A percentile compares a stretch with the other conserved stretches of the same genome.
phyloP scores from a whole-genome alignment of 2,113 vertebrate species.

The rat (Rattus norvegicus) region DNA sequence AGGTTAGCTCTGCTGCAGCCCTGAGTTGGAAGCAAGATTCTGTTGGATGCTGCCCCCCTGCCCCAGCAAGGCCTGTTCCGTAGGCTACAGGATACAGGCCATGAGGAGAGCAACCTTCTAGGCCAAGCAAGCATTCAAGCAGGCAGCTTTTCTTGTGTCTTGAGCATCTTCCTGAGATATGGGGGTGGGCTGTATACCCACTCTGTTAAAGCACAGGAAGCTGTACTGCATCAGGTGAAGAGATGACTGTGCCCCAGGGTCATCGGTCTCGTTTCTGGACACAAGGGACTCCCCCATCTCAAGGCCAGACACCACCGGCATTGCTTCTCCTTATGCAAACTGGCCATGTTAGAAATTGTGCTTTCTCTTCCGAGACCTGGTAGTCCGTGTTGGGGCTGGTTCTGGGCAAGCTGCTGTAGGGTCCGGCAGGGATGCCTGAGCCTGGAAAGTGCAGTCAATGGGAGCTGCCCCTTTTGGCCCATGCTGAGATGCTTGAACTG shows the following conservation, averaged over 20 bases:
- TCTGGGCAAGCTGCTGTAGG: constrained; percentile 42
- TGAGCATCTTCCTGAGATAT: constrained; percentile 19
- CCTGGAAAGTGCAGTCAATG: not conserved
- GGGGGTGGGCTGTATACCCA: not conserved
- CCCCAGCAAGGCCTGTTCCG: not conserved
- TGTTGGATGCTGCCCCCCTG: not conserved
- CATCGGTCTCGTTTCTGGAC: not conserved
- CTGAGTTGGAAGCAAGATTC: constrained; percentile 29
- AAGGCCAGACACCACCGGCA: not conserved
- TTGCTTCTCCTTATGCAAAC: not conserved
- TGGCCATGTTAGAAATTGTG: constrained; percentile 73
- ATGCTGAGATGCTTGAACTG: constrained; percentile 75
- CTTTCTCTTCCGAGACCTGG: constrained; percentile 87
- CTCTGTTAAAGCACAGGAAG: constrained; percentile 30
- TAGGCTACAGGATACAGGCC: not conserved
- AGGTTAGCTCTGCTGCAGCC: not conserved
- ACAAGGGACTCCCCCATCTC: not conserved
- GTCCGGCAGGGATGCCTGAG: not conserved
- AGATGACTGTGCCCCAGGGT: not conserved
- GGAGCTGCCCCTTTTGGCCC: constrained; percentile 42
- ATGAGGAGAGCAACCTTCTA: constrained; percentile 14
- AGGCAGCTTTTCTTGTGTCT: constrained; percentile 3
- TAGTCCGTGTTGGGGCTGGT: constrained; percentile 67
- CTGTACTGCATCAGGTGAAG: not conserved
- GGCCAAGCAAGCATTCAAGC: constrained; percentile 65